These are phyloP conservation scores for Euglossa dilemma DNA, from an alignment of 1,140 invertebrate species.

Conservation along the genomic window DNA sequence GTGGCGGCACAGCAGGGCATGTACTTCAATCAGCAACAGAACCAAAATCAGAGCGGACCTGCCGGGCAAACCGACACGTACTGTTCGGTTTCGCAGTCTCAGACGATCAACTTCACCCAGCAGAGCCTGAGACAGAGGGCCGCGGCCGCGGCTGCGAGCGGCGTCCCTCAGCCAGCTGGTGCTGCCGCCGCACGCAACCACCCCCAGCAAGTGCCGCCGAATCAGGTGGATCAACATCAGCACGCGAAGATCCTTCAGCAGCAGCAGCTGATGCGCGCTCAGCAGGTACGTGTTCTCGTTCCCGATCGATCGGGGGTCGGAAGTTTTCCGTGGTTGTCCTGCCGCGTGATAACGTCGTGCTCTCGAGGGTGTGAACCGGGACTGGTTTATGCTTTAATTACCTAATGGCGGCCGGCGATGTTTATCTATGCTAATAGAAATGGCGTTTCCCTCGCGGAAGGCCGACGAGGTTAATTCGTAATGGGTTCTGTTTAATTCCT, in stretches of 20 bases:
- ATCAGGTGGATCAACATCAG: slow-evolving; percentile 82
- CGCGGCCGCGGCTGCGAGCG: slow-evolving; percentile 76
- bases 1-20: slow-evolving; percentile 90
- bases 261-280: slow-evolving; percentile 84
- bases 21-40: slow-evolving; percentile 87
- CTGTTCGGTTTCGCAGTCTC: slow-evolving; percentile 88
- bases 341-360: background rate
- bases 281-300: slow-evolving; percentile 76
- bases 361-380: slow-evolving; percentile 5
- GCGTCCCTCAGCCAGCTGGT: slow-evolving; percentile 71
- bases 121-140: slow-evolving; percentile 84
- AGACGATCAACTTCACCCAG: slow-evolving; percentile 92
- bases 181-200: slow-evolving; percentile 70
- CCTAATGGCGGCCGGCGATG: slow-evolving; percentile 47
- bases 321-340: slow-evolving; percentile 5
- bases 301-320: slow-evolving; percentile 14
- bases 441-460: background rate
- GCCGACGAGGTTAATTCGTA: background rate
- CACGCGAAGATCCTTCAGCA: slow-evolving; percentile 86
- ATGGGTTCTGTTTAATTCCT: background rate
- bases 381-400: slow-evolving; percentile 56
- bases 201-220: slow-evolving; percentile 76
- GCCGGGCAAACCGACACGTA: slow-evolving; percentile 85
- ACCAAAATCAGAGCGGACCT: slow-evolving; percentile 76
- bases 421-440: slow-evolving; percentile 36